These are phyloP conservation scores for Drosophila takahashii DNA, from an alignment of 1,140 invertebrate genomes.

Conservation along the genomic window DNA sequence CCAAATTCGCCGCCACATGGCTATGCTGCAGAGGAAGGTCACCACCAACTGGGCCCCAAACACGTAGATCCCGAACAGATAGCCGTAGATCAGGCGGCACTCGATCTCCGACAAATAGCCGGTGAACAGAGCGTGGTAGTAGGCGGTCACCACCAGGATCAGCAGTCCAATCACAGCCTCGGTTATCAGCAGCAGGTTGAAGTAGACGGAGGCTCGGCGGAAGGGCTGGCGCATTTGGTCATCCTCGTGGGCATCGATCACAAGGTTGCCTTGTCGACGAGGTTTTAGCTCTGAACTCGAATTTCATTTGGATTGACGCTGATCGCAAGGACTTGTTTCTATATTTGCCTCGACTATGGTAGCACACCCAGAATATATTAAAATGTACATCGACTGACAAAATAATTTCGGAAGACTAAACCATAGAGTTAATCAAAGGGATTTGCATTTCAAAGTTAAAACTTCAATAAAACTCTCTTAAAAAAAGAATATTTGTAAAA, in stretches of 20 bases:
- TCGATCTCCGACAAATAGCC: conserved; percentile 59
- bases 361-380: not conserved
- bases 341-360: not conserved
- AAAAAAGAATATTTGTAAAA: too few species aligned
- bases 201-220: conserved; percentile 58
- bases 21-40: conserved; percentile 60
- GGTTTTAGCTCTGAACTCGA: conserved; percentile 15
- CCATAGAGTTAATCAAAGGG: too few species aligned
- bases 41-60: conserved; percentile 63
- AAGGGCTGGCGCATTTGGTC: conserved; percentile 81
- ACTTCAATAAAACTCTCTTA: too few species aligned
- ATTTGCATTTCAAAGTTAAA: too few species aligned
- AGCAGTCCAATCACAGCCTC: conserved; percentile 62
- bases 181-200: conserved; percentile 61
- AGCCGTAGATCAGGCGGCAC: conserved; percentile 46
- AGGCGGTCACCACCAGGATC: conserved; percentile 59
- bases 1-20: conserved; percentile 74
- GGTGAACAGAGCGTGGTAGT: conserved; percentile 62
- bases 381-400: too few species aligned
- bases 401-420: too few species aligned
- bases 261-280: conserved; percentile 9
- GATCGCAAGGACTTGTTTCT: not conserved
- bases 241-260: conserved; percentile 50
- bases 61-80: conserved; percentile 62
- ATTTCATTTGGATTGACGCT: conserved; percentile 29